Evolutionary conservation across 2,888 invertebrate species (phyloP).

Genomic region (Ophioninae sp.): DNA sequence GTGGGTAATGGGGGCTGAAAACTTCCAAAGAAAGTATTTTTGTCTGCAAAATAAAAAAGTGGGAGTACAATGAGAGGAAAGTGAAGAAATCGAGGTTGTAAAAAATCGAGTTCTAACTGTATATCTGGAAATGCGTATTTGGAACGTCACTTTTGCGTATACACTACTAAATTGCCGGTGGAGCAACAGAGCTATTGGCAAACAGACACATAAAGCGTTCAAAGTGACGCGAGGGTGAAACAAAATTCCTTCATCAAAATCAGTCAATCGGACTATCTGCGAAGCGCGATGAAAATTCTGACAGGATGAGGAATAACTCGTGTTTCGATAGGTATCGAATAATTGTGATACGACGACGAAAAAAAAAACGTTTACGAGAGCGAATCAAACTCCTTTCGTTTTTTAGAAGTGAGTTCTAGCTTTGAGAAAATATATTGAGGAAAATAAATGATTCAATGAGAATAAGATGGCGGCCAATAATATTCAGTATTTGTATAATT

Average conservation of each 20-base stretch:
- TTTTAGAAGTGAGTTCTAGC: too few species aligned
- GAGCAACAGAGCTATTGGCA: constrained; percentile 9
- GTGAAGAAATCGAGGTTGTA: too few species aligned
- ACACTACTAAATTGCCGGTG: constrained; percentile 15
- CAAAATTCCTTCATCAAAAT: constrained; percentile 37
- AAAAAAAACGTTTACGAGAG: not conserved
- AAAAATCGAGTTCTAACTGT: too few species aligned
- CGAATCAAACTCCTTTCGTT: too few species aligned
- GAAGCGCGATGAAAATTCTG: constrained; percentile 25
- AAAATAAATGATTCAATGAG: too few species aligned
- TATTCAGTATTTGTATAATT: too few species aligned
- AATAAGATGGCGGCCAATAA: too few species aligned
- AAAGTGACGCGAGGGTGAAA: not conserved
- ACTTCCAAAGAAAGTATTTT: too few species aligned
- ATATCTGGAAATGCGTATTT: constrained; percentile 12
- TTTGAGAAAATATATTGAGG: too few species aligned
- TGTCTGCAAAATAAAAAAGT: too few species aligned
- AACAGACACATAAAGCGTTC: not conserved
- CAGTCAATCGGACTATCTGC: constrained; percentile 23
- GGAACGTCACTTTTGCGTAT: constrained; percentile 24
- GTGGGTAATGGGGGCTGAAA: too few species aligned
- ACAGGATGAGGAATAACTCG: constrained; percentile 2
- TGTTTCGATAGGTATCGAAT: not conserved
- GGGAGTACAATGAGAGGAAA: too few species aligned
- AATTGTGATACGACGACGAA: not conserved